A percentile compares a stretch with the other conserved stretches of the same genome.
These are phyloP conservation scores for Smittia aterrima DNA, from an alignment of 2,888 invertebrate species.

Conservation along the genomic window DNA sequence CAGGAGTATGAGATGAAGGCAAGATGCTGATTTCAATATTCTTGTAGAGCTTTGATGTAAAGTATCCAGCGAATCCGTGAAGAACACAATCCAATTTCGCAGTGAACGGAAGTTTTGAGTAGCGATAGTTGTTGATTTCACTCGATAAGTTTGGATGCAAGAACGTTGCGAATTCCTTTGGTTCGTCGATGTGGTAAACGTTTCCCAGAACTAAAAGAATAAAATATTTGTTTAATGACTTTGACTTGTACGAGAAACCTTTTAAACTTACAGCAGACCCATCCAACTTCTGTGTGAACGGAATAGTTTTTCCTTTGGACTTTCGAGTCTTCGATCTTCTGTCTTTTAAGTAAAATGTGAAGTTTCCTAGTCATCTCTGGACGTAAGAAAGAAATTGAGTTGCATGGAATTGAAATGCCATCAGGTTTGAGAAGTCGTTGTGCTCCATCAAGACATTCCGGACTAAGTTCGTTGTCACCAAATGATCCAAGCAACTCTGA, in stretches of 20 bases:
- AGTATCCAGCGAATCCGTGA: slow-evolving; percentile 96
- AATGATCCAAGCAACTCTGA: slow-evolving; percentile 96
- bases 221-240: no score
- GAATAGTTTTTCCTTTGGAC: slow-evolving; percentile 46
- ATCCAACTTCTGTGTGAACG: slow-evolving; percentile 71
- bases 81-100: slow-evolving; percentile 74
- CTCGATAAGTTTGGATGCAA: slow-evolving; percentile 80
- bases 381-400: slow-evolving; percentile 86
- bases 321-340: no score
- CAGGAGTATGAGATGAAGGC: slow-evolving; percentile 81
- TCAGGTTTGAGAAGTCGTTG: slow-evolving; percentile 78
- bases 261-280: no score
- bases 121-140: slow-evolving; percentile 69
- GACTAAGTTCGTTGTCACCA: slow-evolving; percentile 98
- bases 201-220: no score
- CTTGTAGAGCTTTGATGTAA: slow-evolving; percentile 83
- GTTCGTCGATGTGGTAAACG: slow-evolving; percentile 51
- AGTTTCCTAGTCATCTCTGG: no score
- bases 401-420: slow-evolving; percentile 87
- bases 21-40: slow-evolving; percentile 84
- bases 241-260: no score
- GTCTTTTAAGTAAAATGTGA: no score
- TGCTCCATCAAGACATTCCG: slow-evolving; percentile 95
- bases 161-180: slow-evolving; percentile 73
- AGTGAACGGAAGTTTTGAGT: slow-evolving; percentile 65